Evolutionary conservation across 2,113 vertebrate genomes (phyloP).

Genomic region (Brachypodius melanocephalos): DNA sequence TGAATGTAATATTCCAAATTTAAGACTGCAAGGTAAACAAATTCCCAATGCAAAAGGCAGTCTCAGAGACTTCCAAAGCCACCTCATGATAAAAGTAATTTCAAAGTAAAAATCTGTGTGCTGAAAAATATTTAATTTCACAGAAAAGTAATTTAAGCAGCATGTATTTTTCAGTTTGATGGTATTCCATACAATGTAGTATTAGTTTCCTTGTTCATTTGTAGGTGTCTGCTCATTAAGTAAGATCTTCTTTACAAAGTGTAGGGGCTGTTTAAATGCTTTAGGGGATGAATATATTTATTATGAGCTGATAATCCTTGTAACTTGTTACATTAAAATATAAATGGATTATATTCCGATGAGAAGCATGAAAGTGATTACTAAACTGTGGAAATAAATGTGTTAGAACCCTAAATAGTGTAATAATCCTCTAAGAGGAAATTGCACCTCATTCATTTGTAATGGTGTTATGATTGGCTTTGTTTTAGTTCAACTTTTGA

Average conservation of each 20-base stretch:
- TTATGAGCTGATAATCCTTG: conserved; percentile 12
- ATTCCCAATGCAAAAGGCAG: neutral
- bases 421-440: conserved; percentile 22
- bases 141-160: neutral
- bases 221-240: neutral
- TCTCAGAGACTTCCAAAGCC: neutral
- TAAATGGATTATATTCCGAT: conserved; percentile 36
- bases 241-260: neutral
- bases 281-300: conserved; percentile 17
- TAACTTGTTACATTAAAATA: conserved; percentile 54
- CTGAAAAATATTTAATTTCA: neutral
- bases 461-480: conserved; percentile 20
- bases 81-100: neutral
- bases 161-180: neutral
- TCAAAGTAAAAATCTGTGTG: neutral
- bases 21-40: neutral
- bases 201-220: neutral
- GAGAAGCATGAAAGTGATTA: conserved; percentile 44
- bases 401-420: conserved; percentile 1
- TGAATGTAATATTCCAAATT: neutral
- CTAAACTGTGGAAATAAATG: conserved; percentile 15
- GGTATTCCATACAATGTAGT: neutral
- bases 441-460: neutral
- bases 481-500: conserved; percentile 42
- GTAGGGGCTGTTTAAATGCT: conserved; percentile 11